phyloP scores from a whole-genome alignment of 2,113 vertebrate species.

The human region GRCh38 chr11:128046001-128046500 shows the following conservation, averaged over 20 bases:
- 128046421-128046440: background rate
- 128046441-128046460: background rate
- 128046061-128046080: background rate
- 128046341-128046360: background rate
- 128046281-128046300: background rate
- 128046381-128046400: background rate
- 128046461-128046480: background rate
- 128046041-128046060: background rate
- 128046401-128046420: background rate
- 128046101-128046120: background rate
- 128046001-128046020: background rate
- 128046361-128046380: background rate
- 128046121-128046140: background rate
- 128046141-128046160: background rate
- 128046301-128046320: background rate
- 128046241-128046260: conserved; percentile 1
- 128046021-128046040: background rate
- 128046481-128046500: background rate
- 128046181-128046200: background rate
- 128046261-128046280: background rate
- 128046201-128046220: background rate
- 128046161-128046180: background rate
- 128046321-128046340: background rate
- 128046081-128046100: background rate
- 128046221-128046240: background rate